phyloP scores from a whole-genome alignment of 1,140 invertebrate genomes.

The Tachypleus tridentatus region DNA sequence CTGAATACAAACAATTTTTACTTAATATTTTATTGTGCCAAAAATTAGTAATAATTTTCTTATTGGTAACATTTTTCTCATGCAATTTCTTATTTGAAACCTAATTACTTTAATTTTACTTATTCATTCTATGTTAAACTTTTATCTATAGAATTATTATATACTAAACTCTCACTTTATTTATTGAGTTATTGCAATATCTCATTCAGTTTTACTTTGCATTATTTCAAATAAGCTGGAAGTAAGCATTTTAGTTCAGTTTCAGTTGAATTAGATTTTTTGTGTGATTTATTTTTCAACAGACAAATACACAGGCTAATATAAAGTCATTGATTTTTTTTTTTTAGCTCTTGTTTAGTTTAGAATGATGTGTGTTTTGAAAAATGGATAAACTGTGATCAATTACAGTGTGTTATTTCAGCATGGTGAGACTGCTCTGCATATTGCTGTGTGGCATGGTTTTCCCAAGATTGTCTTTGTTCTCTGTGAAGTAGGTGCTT shows the following conservation, averaged over 20 bases:
- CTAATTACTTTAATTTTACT: background rate
- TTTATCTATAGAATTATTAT: too few species aligned
- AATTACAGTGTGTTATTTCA: constrained; percentile 22
- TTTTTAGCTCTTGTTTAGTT: too few species aligned
- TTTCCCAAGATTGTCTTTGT: constrained; percentile 39
- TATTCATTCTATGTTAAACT: too few species aligned
- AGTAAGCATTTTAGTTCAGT: too few species aligned
- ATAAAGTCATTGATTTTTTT: background rate
- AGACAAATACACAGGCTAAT: background rate
- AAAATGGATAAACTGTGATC: constrained; percentile 13
- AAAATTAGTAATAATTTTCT: background rate
- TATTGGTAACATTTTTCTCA: background rate
- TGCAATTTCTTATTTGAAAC: background rate
- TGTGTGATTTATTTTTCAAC: background rate
- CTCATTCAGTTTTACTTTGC: too few species aligned
- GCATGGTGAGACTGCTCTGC: constrained; percentile 43
- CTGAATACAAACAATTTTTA: constrained; percentile 4
- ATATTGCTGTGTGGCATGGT: constrained; percentile 45
- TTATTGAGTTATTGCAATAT: too few species aligned
- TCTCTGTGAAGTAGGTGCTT: constrained; percentile 37
- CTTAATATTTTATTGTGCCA: background rate
- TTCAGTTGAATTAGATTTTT: too few species aligned
- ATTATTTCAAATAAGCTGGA: too few species aligned
- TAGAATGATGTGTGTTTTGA: too few species aligned
- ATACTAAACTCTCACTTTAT: too few species aligned